Evolutionary conservation across 2,113 vertebrate genomes (phyloP).

Genomic region (Eptatretus burgeri): DNA sequence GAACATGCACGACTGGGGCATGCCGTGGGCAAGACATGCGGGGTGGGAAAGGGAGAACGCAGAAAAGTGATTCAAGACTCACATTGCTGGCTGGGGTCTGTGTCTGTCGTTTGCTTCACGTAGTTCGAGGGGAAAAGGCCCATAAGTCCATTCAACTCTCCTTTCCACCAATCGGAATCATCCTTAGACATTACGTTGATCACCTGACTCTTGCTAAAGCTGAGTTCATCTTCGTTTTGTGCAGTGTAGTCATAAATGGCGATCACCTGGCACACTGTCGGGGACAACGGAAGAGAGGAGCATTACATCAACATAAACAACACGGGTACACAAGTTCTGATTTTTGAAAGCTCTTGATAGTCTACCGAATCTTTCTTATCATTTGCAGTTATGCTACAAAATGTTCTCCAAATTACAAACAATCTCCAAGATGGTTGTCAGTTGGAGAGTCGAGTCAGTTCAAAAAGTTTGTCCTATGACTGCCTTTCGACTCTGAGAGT

Average conservation of each 20-base stretch:
- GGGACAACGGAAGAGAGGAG: conserved; percentile 7
- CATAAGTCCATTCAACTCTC: conserved; percentile 58
- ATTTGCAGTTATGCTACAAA: too few relatives aligned
- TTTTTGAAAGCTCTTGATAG: too few relatives aligned
- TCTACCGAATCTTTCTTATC: too few relatives aligned
- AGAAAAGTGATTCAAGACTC: conserved; percentile 25
- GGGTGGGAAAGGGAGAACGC: background rate
- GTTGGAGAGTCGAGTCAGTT: too few relatives aligned
- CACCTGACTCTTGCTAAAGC: conserved; percentile 84
- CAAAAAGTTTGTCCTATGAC: too few relatives aligned
- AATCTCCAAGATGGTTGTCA: too few relatives aligned
- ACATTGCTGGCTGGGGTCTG: conserved; percentile 97
- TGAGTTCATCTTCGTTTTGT: conserved; percentile 92
- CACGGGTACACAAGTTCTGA: too few relatives aligned
- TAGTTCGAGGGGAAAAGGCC: conserved; percentile 97
- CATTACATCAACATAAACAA: too few relatives aligned
- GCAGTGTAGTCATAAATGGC: conserved; percentile 94
- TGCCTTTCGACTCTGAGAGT: too few relatives aligned
- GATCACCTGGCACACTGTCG: conserved; percentile 80
- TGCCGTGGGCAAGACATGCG: background rate
- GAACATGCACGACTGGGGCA: too few relatives aligned
- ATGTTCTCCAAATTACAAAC: too few relatives aligned
- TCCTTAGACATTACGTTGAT: conserved; percentile 84
- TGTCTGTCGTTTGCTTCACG: conserved; percentile 85
- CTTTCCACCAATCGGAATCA: conserved; percentile 98